These are phyloP conservation scores for Rhodophaea formosa DNA, from an alignment of 2,888 invertebrate genomes.

Conservation along the genomic window DNA sequence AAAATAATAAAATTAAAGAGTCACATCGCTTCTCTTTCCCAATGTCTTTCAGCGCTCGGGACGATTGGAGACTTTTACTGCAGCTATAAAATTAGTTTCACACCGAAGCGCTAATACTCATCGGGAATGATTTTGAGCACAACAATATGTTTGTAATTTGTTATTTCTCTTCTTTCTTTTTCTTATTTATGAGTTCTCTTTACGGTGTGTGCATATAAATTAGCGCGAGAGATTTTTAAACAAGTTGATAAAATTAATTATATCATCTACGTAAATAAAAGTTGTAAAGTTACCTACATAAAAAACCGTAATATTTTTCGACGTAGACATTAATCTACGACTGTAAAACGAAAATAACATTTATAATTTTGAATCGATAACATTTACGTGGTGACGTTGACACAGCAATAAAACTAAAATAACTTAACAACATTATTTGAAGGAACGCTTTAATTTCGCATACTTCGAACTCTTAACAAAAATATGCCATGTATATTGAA, in stretches of 20 bases:
- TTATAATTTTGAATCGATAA: not conserved
- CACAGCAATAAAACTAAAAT: constrained; percentile 12
- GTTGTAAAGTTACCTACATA: too few relatives aligned
- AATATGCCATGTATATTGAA: not conserved
- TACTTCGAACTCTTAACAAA: not conserved
- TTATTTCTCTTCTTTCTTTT: not conserved
- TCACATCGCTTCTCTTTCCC: not conserved
- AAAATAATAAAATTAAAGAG: constrained; percentile 20
- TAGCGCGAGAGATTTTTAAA: too few relatives aligned
- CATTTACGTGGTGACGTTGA: constrained; percentile 2
- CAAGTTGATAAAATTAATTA: too few relatives aligned
- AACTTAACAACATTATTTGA: constrained; percentile 11
- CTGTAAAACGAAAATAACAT: not conserved
- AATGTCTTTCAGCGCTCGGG: not conserved
- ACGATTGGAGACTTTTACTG: not conserved
- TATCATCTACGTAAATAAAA: too few relatives aligned
- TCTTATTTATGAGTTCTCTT: too few relatives aligned
- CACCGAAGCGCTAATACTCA: not conserved
- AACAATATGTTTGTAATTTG: not conserved
- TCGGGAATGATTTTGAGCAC: not conserved
- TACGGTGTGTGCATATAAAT: too few relatives aligned
- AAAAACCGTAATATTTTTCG: too few relatives aligned
- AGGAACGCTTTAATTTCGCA: not conserved
- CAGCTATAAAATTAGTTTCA: not conserved
- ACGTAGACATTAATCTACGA: too few relatives aligned